These are phyloP conservation scores for Bujurquina vittata DNA, from an alignment of 2,113 vertebrate genomes.

Conservation along the genomic window DNA sequence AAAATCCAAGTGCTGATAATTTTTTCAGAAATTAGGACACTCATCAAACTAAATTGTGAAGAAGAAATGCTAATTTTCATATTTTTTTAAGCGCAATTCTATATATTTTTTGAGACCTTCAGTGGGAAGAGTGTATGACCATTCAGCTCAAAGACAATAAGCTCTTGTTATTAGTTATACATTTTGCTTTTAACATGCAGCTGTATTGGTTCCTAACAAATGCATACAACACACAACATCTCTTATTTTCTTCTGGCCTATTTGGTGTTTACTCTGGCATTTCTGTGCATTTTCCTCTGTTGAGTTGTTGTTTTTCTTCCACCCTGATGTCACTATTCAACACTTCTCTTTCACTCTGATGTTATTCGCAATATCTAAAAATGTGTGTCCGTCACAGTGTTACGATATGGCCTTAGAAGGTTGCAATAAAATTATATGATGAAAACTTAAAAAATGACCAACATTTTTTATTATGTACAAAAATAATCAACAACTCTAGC, in stretches of 20 bases:
- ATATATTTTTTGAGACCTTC: background rate
- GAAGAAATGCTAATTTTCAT: background rate
- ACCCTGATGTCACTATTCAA: background rate
- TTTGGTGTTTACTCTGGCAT: background rate
- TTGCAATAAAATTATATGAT: background rate
- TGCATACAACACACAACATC: background rate
- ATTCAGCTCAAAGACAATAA: background rate
- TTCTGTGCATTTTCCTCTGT: background rate
- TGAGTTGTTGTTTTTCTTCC: background rate
- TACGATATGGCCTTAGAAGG: background rate
- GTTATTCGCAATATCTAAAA: background rate
- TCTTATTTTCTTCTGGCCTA: background rate
- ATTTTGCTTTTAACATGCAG: background rate
- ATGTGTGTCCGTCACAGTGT: background rate
- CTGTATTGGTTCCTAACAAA: background rate
- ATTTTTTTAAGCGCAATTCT: background rate
- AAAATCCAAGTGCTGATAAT: background rate
- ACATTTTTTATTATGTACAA: background rate
- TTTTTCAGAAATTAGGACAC: background rate
- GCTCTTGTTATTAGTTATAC: background rate
- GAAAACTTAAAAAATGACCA: background rate
- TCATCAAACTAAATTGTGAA: background rate
- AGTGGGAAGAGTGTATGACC: background rate
- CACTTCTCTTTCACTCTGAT: background rate
- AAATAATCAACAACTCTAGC: background rate